Percentiles rank a stretch among this genome's conserved stretches.
phyloP scores from a whole-genome alignment of 1,140 invertebrate species.

The Ectropis grisescens region DNA sequence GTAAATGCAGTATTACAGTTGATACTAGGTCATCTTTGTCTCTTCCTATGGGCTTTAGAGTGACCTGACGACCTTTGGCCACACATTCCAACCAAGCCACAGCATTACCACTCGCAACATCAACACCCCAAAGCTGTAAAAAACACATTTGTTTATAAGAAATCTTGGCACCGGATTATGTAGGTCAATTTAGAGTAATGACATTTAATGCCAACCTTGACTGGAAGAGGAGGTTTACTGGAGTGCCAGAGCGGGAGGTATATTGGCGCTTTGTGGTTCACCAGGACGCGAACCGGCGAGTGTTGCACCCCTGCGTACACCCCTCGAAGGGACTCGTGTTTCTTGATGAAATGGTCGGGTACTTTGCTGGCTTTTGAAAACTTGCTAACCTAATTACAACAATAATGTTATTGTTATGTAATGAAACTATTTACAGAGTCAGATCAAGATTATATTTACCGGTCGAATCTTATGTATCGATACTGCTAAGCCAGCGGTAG shows the following conservation, averaged over 20 bases:
- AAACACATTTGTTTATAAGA: constrained; percentile 5
- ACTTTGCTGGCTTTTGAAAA: constrained; percentile 61
- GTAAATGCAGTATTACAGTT: constrained; percentile 53
- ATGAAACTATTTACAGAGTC: constrained; percentile 14
- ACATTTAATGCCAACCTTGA: constrained; percentile 44
- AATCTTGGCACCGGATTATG: constrained; percentile 12
- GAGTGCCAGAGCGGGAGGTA: constrained; percentile 68
- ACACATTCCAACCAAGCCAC: constrained; percentile 62
- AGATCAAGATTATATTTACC: constrained; percentile 35
- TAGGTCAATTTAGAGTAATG: constrained; percentile 3
- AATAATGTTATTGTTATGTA: constrained; percentile 28
- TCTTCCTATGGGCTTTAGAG: constrained; percentile 43
- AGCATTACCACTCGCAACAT: constrained; percentile 57
- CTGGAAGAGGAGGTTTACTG: constrained; percentile 60
- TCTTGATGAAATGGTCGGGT: constrained; percentile 56
- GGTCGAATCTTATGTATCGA: constrained; percentile 65
- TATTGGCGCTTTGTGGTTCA: constrained; percentile 59
- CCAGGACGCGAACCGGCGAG: constrained; percentile 45
- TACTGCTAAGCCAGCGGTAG: constrained; percentile 53
- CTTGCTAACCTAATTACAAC: constrained; percentile 59
- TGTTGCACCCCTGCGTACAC: constrained; percentile 52
- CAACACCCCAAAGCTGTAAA: constrained; percentile 56
- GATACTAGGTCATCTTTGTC: constrained; percentile 56
- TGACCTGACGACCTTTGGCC: constrained; percentile 45
- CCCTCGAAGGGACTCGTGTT: constrained; percentile 50